A percentile compares a stretch with the other conserved stretches of the same genome.
Evolutionary conservation across 2,888 invertebrate species (phyloP).

Genomic region (Drosophila pegasa): DNA sequence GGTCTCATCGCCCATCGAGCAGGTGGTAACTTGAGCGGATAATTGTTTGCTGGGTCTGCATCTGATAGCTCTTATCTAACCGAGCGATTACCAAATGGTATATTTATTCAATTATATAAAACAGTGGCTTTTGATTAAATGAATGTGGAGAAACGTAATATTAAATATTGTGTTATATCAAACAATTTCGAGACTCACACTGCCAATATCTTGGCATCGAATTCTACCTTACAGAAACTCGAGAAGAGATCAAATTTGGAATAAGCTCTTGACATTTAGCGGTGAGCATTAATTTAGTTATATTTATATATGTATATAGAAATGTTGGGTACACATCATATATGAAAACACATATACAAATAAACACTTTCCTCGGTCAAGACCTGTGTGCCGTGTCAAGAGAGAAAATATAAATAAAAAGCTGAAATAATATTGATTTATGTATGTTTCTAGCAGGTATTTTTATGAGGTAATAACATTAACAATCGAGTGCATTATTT

Average conservation of each 20-base stretch:
- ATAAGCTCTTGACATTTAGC: no score
- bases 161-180: not conserved
- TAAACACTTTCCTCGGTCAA: not conserved
- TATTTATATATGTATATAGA: no score
- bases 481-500: constrained; percentile 61
- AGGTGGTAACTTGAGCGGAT: constrained; percentile 53
- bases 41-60: no score
- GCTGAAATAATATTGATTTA: not conserved
- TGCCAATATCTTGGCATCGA: no score
- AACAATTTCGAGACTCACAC: no score
- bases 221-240: no score
- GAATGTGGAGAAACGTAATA: not conserved
- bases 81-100: constrained; percentile 32
- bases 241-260: no score
- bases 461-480: constrained; percentile 10
- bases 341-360: not conserved
- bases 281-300: no score
- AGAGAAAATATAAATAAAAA: not conserved
- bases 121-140: not conserved
- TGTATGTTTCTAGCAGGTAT: not conserved
- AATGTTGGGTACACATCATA: not conserved
- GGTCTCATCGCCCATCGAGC: constrained; percentile 63
- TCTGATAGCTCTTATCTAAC: constrained; percentile 42
- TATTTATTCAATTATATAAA: not conserved
- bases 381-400: not conserved